phyloP scores from a whole-genome alignment of 2,113 vertebrate genomes.

The Catagonus wagneri region DNA sequence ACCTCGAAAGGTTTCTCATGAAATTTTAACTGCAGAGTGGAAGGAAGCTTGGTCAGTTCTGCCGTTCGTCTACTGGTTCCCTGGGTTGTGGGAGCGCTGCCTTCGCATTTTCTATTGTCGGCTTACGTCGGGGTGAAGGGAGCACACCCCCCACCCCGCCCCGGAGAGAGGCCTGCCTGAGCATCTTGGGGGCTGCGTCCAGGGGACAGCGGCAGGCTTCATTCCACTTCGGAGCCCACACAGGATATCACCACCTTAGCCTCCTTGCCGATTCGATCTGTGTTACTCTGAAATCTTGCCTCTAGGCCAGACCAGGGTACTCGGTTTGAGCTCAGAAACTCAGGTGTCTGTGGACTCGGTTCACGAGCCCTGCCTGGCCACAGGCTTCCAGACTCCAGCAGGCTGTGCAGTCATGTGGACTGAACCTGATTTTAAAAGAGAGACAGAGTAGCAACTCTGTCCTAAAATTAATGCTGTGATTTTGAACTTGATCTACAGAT shows the following conservation, averaged over 20 bases:
- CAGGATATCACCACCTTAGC: not conserved
- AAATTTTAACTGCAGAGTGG: not conserved
- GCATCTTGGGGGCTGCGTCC: not conserved
- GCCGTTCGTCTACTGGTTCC: not conserved
- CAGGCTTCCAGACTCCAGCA: not conserved
- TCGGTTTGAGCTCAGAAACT: conserved; percentile 62
- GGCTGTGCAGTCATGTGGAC: not conserved
- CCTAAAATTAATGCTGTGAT: not conserved
- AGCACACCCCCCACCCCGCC: accelerated
- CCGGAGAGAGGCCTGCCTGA: accelerated
- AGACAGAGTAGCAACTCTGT: not conserved
- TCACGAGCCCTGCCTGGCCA: conserved; percentile 74
- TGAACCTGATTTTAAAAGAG: not conserved
- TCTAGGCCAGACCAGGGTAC: not conserved
- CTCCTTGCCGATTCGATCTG: not conserved
- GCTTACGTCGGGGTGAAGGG: too few relatives aligned
- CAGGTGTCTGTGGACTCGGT: conserved; percentile 55
- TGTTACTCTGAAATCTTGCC: not conserved
- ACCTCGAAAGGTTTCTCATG: not conserved
- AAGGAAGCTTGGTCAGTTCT: not conserved
- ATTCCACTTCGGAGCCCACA: not conserved
- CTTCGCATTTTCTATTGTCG: not conserved
- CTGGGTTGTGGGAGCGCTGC: not conserved
- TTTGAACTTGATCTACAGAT: not conserved
- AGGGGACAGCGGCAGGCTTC: not conserved